Evolutionary conservation across 2,888 invertebrate species (phyloP).

Genomic region (Melinaea marsaeus): DNA sequence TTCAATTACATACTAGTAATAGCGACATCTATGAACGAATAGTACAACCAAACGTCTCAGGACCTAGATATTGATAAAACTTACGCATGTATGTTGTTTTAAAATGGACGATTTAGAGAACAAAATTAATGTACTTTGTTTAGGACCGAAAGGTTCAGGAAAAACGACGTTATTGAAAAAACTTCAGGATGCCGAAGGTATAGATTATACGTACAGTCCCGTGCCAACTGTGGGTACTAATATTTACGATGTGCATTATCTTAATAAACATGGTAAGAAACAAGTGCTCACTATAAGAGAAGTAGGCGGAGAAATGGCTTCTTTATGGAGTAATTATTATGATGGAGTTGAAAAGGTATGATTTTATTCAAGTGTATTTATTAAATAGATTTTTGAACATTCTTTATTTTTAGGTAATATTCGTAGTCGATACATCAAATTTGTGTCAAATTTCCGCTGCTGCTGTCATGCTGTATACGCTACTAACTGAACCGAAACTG

Average conservation of each 20-base stretch:
- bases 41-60: conserved; percentile 37
- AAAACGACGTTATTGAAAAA: conserved; percentile 88
- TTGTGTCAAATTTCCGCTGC: conserved; percentile 91
- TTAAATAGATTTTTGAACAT: neutral
- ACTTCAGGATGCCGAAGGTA: conserved; percentile 81
- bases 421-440: conserved; percentile 90
- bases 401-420: conserved; percentile 76
- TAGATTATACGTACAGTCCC: conserved; percentile 87
- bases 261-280: conserved; percentile 71
- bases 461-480: conserved; percentile 86
- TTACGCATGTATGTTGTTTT: conserved; percentile 30
- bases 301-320: conserved; percentile 89
- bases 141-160: conserved; percentile 88
- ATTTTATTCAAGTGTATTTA: neutral
- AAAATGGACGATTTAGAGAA: conserved; percentile 66
- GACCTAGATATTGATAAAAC: conserved; percentile 26
- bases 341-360: conserved; percentile 78
- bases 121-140: conserved; percentile 77
- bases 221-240: conserved; percentile 90
- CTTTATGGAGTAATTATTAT: conserved; percentile 88
- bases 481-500: conserved; percentile 84
- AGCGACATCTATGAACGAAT: conserved; percentile 53
- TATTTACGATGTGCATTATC: conserved; percentile 80
- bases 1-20: neutral
- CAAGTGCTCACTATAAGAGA: conserved; percentile 81